Conservation (phyloP, 2,888 invertebrate species). For the Philaethria dido region DNA sequence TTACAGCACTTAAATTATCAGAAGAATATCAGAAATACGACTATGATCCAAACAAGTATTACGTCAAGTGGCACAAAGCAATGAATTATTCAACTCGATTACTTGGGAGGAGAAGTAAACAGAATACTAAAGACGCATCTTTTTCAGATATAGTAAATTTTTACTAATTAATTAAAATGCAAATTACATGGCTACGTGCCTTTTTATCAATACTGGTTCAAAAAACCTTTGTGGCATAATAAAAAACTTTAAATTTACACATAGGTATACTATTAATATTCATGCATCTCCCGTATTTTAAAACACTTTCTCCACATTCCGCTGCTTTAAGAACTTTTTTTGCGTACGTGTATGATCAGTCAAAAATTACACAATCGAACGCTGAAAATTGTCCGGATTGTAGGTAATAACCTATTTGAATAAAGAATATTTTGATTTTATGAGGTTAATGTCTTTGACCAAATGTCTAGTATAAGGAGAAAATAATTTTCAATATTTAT, state of each 20-base stretch:
- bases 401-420: too few relatives aligned
- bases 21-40: slow-evolving; percentile 20
- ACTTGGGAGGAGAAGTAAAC: slow-evolving; percentile 57
- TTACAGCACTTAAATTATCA: background rate
- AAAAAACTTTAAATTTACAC: background rate
- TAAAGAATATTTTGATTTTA: too few relatives aligned
- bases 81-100: slow-evolving; percentile 62
- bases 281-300: too few relatives aligned
- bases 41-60: slow-evolving; percentile 48
- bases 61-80: slow-evolving; percentile 51
- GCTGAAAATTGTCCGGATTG: too few relatives aligned
- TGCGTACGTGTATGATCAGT: too few relatives aligned
- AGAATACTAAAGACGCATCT: slow-evolving; percentile 50
- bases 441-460: too few relatives aligned
- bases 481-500: too few relatives aligned
- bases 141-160: slow-evolving; percentile 14
- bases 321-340: too few relatives aligned
- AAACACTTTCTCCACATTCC: too few relatives aligned
- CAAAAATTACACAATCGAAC: too few relatives aligned
- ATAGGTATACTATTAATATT: too few relatives aligned
- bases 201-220: slow-evolving; percentile 6
- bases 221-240: background rate
- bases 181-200: background rate
- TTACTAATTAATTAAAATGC: slow-evolving; percentile 19
- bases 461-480: too few relatives aligned